phyloP scores from a whole-genome alignment of 1,140 invertebrate species.

The Habropoda laboriosa region DNA sequence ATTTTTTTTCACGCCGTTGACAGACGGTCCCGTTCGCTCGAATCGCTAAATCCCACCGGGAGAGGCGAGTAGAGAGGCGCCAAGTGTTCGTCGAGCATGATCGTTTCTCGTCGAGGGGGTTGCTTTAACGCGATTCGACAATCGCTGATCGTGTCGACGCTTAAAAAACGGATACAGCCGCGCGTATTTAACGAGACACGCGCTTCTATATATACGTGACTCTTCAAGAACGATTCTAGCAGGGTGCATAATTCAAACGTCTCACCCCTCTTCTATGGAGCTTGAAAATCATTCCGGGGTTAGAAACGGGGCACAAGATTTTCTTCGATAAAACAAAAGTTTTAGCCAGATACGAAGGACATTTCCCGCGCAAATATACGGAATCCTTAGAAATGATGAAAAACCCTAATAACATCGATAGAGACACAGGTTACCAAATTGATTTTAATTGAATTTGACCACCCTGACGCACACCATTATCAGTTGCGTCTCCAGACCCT shows the following conservation, averaged over 20 bases:
- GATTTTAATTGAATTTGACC: no score
- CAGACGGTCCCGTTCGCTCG: slow-evolving; percentile 43
- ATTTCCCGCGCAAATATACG: no score
- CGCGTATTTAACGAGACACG: slow-evolving; percentile 42
- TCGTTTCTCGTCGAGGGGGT: slow-evolving; percentile 56
- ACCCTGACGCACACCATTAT: no score
- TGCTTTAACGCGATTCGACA: slow-evolving; percentile 68
- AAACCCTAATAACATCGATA: no score
- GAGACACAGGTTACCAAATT: no score
- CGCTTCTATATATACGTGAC: no score
- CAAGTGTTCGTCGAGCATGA: slow-evolving; percentile 64
- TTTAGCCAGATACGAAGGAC: no score
- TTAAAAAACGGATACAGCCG: slow-evolving; percentile 58
- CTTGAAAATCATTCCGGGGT: not conserved
- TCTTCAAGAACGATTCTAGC: slow-evolving; percentile 40
- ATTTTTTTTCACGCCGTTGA: slow-evolving; percentile 46
- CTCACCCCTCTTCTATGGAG: not conserved
- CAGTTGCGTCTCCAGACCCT: no score
- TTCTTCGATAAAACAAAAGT: no score
- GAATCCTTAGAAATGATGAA: no score
- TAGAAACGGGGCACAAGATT: no score
- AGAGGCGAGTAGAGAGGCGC: slow-evolving; percentile 22
- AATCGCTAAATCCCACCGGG: slow-evolving; percentile 49
- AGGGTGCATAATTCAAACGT: slow-evolving; percentile 52
- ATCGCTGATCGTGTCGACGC: slow-evolving; percentile 50